phyloP scores from a whole-genome alignment of 2,113 vertebrate genomes.

The Hyperopisus bebe region DNA sequence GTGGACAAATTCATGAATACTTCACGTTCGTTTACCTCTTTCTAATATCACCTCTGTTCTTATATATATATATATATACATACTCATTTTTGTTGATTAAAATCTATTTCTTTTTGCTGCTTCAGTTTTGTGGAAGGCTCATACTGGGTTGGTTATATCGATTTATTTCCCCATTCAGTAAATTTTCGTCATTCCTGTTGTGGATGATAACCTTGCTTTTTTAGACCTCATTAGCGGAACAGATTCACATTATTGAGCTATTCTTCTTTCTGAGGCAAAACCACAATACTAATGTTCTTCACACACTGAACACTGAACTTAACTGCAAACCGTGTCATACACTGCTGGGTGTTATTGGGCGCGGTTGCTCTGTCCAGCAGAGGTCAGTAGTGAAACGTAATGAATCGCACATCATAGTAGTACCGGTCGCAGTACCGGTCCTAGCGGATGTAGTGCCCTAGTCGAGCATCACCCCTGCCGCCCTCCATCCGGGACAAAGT shows the following conservation, averaged over 20 bases:
- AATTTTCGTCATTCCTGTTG: neutral
- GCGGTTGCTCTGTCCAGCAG: neutral
- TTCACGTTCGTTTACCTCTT: neutral
- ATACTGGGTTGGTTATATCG: neutral
- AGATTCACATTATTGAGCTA: neutral
- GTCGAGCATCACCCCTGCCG: neutral
- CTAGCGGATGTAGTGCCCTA: neutral
- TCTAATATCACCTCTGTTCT: neutral
- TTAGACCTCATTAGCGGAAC: neutral
- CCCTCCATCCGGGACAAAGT: neutral
- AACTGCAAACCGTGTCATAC: neutral
- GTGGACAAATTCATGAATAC: neutral
- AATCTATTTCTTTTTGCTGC: neutral
- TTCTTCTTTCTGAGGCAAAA: neutral
- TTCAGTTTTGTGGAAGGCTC: neutral
- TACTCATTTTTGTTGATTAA: no score
- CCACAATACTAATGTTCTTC: neutral
- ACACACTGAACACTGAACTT: neutral
- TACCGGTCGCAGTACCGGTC: neutral
- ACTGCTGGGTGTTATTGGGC: neutral
- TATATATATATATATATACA: neutral
- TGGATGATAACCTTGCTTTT: neutral
- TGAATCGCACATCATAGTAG: neutral
- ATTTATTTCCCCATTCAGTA: neutral
- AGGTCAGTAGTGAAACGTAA: neutral